phyloP scores from a whole-genome alignment of 2,888 invertebrate species.

The Caenorhabditis sp. region DNA sequence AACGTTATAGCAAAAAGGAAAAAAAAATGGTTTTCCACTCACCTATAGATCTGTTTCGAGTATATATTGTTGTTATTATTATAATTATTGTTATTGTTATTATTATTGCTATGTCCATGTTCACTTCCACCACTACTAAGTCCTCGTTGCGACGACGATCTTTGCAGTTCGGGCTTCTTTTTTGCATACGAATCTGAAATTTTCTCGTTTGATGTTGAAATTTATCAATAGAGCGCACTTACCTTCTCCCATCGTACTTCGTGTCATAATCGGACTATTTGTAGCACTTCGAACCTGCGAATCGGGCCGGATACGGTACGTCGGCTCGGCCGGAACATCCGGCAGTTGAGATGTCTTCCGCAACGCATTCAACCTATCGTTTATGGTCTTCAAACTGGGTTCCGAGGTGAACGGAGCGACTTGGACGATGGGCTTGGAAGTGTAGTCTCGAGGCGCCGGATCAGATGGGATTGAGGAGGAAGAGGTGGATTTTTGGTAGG shows the following conservation, averaged over 20 bases:
- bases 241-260: conserved; percentile 13
- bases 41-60: conserved; percentile 40
- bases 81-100: not conserved
- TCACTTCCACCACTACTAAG: conserved; percentile 4
- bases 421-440: conserved; percentile 40
- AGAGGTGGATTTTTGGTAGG: conserved; percentile 47
- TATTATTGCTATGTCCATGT: conserved; percentile 23
- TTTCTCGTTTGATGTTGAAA: not conserved
- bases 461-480: conserved; percentile 52
- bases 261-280: conserved; percentile 60
- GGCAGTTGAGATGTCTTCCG: conserved; percentile 49
- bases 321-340: not conserved
- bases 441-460: conserved; percentile 47
- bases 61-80: not conserved
- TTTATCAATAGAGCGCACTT: too few species aligned
- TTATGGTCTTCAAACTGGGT: conserved; percentile 56
- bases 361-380: conserved; percentile 54
- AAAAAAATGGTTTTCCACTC: not conserved
- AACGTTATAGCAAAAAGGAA: too few species aligned
- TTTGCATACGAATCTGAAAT: conserved; percentile 32
- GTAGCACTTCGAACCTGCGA: conserved; percentile 44
- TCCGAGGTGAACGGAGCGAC: conserved; percentile 63
- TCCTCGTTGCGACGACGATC: conserved; percentile 64
- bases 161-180: conserved; percentile 58
- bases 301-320: conserved; percentile 14